phyloP scores from a whole-genome alignment of 2,888 invertebrate genomes.

The Pristionchus mayeri region DNA sequence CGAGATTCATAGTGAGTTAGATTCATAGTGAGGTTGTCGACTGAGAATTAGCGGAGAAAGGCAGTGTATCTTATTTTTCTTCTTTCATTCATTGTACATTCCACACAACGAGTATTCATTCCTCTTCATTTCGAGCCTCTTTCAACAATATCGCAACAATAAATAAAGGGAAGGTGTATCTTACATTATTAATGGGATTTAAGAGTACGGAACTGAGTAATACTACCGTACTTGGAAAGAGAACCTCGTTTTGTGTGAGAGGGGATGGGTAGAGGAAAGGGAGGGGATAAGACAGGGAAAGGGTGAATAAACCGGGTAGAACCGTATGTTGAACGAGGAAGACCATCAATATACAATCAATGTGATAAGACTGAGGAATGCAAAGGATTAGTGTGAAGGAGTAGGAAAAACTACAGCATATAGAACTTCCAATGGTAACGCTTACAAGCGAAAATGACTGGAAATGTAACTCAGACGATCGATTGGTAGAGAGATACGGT shows the following conservation, averaged over 20 bases:
- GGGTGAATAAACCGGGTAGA: slow-evolving; percentile 25
- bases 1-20: too few species aligned
- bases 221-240: slow-evolving; percentile 14
- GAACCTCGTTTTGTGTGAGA: slow-evolving; percentile 16
- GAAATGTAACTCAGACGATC: not conserved
- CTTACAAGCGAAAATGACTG: not conserved
- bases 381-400: not conserved
- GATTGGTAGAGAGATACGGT: not conserved
- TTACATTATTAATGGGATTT: not conserved
- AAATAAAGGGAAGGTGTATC: not conserved
- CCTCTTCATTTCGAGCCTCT: slow-evolving; percentile 7
- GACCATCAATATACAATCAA: slow-evolving; percentile 3
- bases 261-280: slow-evolving; percentile 13
- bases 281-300: not conserved
- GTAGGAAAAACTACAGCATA: not conserved
- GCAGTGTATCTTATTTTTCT: not conserved
- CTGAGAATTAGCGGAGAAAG: too few species aligned
- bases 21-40: too few species aligned
- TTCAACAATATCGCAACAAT: slow-evolving; percentile 10
- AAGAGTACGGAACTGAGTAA: slow-evolving; percentile 15
- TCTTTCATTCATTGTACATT: too few species aligned
- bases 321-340: slow-evolving; percentile 12
- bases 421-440: not conserved
- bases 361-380: not conserved
- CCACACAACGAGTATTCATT: too few species aligned